Conservation (phyloP, 2,888 invertebrate genomes). For the Caenorhabditis macrosperma region DNA sequence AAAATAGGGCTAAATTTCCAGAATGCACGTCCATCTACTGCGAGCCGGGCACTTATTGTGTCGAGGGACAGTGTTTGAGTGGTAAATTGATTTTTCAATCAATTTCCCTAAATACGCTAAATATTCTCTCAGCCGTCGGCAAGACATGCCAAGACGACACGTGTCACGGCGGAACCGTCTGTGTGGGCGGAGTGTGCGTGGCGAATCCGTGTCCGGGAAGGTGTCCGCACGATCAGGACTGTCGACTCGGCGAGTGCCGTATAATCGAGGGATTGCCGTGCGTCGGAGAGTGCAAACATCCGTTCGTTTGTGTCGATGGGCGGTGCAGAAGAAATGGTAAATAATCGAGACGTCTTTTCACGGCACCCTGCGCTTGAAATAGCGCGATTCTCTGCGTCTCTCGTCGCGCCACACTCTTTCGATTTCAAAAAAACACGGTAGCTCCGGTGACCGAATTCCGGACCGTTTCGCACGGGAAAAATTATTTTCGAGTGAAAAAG, state of each 20-base stretch:
- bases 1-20: conserved; percentile 52
- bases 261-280: conserved; percentile 68
- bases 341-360: too few relatives aligned
- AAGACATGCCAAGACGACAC: conserved; percentile 61
- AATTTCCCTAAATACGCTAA: neutral
- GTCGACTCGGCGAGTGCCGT: conserved; percentile 74
- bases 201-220: conserved; percentile 66
- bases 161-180: conserved; percentile 66
- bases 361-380: too few relatives aligned
- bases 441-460: too few relatives aligned
- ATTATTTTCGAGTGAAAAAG: too few relatives aligned
- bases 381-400: too few relatives aligned
- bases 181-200: conserved; percentile 64
- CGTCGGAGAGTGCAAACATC: conserved; percentile 69
- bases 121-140: conserved; percentile 56
- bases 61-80: conserved; percentile 65
- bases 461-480: too few relatives aligned
- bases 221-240: conserved; percentile 75
- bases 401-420: too few relatives aligned
- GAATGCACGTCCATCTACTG: conserved; percentile 72
- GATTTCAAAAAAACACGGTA: too few relatives aligned
- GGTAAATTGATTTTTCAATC: conserved; percentile 23
- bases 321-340: conserved; percentile 73
- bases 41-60: conserved; percentile 64
- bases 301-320: conserved; percentile 75